These are phyloP conservation scores for Parasteatoda tepidariorum DNA, from an alignment of 1,140 invertebrate species.

Conservation along the genomic window DNA sequence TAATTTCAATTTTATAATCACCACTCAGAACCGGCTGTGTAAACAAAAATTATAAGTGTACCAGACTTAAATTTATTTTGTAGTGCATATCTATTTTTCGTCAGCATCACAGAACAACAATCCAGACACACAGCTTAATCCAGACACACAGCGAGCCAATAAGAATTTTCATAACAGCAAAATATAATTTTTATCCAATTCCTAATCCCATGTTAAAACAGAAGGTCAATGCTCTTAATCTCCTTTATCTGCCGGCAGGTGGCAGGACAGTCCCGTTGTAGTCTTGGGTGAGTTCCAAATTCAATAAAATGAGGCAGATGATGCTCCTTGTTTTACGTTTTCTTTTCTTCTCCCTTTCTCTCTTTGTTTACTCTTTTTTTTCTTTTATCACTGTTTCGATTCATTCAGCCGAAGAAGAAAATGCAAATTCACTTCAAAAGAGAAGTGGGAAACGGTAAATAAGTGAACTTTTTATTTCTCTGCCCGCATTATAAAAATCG, in stretches of 20 bases:
- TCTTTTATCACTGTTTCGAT: background rate
- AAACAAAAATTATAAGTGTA: too few relatives aligned
- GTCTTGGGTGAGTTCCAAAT: constrained; percentile 35
- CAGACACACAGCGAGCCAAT: too few relatives aligned
- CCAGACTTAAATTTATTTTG: too few relatives aligned
- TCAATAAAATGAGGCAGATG: background rate
- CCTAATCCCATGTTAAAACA: too few relatives aligned
- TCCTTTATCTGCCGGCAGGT: constrained; percentile 31
- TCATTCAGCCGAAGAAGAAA: background rate
- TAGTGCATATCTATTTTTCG: too few relatives aligned
- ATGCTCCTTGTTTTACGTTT: background rate
- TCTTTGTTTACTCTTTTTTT: background rate
- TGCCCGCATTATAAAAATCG: background rate
- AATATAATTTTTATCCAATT: too few relatives aligned
- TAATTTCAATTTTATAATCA: too few relatives aligned
- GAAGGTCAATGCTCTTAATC: constrained; percentile 35
- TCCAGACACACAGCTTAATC: too few relatives aligned
- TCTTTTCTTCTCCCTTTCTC: background rate
- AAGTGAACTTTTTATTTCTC: background rate
- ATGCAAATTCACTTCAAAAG: background rate
- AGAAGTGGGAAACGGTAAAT: background rate
- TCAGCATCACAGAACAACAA: too few relatives aligned
- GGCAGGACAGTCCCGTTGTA: background rate
- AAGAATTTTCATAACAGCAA: too few relatives aligned
- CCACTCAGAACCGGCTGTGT: too few relatives aligned